Percentiles rank a stretch among this genome's conserved stretches.
Evolutionary conservation across 1,140 invertebrate genomes (phyloP).

Genomic region (Coptotermes formosanus): DNA sequence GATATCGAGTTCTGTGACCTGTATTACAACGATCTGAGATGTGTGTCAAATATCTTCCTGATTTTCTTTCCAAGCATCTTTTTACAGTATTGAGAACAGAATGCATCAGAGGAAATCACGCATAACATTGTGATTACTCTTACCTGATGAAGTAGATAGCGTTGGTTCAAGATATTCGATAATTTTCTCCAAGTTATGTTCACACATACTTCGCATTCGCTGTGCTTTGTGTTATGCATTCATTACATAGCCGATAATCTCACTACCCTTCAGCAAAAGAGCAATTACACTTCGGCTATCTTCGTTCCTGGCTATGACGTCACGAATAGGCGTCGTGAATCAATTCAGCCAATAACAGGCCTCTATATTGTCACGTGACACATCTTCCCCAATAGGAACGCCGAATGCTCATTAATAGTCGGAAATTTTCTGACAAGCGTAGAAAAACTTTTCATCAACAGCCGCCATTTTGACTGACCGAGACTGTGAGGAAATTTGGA

Average conservation of each 20-base stretch:
- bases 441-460: slow-evolving; percentile 90
- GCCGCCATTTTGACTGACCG: slow-evolving; percentile 84
- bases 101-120: not conserved
- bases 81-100: not conserved
- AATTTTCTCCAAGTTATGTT: not conserved
- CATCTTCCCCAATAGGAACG: slow-evolving; percentile 53
- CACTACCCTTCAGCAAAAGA: slow-evolving; percentile 37
- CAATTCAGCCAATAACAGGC: slow-evolving; percentile 38
- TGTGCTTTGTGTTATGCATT: slow-evolving; percentile 4
- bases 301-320: slow-evolving; percentile 40
- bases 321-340: slow-evolving; percentile 37
- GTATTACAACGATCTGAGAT: not conserved
- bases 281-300: slow-evolving; percentile 41
- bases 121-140: not conserved
- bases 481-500: slow-evolving; percentile 68
- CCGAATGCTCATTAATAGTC: slow-evolving; percentile 58
- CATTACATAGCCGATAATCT: slow-evolving; percentile 28
- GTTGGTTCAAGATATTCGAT: not conserved
- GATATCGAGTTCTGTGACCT: not conserved
- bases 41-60: not conserved
- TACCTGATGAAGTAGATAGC: not conserved
- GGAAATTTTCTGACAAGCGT: slow-evolving; percentile 86
- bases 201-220: not conserved
- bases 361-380: slow-evolving; percentile 53
- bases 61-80: not conserved